A percentile compares a stretch with the other conserved stretches of the same genome.
phyloP scores from a whole-genome alignment of 2,797 vertebrate species.

The Taenioides sp. region DNA sequence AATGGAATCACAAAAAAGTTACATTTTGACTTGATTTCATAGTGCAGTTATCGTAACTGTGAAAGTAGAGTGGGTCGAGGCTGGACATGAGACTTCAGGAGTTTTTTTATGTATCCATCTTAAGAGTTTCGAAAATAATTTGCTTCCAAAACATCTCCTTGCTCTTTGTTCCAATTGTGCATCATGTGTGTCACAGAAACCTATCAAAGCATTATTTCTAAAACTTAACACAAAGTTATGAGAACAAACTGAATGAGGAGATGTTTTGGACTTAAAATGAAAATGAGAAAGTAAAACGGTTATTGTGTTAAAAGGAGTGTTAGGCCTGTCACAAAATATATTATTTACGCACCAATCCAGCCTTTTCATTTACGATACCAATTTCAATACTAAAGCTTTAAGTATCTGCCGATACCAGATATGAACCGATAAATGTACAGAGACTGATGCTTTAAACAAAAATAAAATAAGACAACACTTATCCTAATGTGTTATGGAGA shows the following conservation, averaged over 20 bases:
- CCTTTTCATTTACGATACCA: too few relatives aligned
- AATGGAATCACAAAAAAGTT: not conserved
- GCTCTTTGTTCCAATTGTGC: constrained; percentile 55
- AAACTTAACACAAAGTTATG: too few relatives aligned
- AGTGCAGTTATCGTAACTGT: too few relatives aligned
- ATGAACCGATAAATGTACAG: too few relatives aligned
- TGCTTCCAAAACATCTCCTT: constrained; percentile 54
- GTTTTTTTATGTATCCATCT: not conserved
- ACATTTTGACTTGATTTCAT: too few relatives aligned
- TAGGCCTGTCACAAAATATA: constrained; percentile 33
- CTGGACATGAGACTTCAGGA: not conserved
- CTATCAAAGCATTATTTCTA: too few relatives aligned
- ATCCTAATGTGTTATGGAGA: too few relatives aligned
- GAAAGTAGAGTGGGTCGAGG: not conserved
- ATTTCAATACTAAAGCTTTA: too few relatives aligned
- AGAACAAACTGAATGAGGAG: constrained; percentile 56
- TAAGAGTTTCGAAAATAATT: not conserved
- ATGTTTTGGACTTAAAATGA: constrained; percentile 35
- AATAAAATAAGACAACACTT: too few relatives aligned
- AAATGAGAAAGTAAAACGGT: constrained; percentile 43
- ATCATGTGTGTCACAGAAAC: not conserved
- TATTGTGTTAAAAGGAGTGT: constrained; percentile 25
- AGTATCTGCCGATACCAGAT: too few relatives aligned
- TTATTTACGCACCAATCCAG: too few relatives aligned
- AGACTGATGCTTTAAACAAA: too few relatives aligned